Evolutionary conservation across 2,888 invertebrate genomes (phyloP).

Genomic region (Punctoribates punctum): DNA sequence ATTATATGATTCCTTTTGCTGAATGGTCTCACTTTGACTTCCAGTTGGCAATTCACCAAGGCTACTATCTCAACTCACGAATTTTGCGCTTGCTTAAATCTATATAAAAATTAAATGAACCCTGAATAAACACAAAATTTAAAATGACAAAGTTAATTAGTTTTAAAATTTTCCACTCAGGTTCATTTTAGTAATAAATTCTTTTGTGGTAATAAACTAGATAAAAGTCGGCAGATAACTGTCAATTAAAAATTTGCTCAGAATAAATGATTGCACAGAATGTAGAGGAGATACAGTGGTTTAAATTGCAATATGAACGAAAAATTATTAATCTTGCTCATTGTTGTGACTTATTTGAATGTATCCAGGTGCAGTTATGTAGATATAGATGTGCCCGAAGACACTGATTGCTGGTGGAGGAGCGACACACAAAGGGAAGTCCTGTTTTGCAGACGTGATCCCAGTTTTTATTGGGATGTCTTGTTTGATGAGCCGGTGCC

Average conservation of each 20-base stretch:
- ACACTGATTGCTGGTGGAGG: neutral
- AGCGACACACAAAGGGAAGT: neutral
- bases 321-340: too few relatives aligned
- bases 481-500: neutral
- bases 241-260: too few relatives aligned
- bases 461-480: neutral
- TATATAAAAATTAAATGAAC: neutral
- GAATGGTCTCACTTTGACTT: conserved; percentile 36
- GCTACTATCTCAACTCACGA: conserved; percentile 36
- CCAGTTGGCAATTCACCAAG: neutral
- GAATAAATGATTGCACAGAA: too few relatives aligned
- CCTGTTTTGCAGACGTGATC: neutral
- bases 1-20: conserved; percentile 29
- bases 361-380: neutral
- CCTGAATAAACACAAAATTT: neutral
- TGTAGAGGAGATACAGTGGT: too few relatives aligned
- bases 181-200: too few relatives aligned
- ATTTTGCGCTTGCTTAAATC: neutral
- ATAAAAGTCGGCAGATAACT: too few relatives aligned
- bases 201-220: too few relatives aligned
- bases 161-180: too few relatives aligned
- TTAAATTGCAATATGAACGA: too few relatives aligned
- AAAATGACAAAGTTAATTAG: neutral
- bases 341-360: too few relatives aligned
- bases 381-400: neutral